Conservation (phyloP, 2,113 vertebrate species). For the Siniperca knerii region DNA sequence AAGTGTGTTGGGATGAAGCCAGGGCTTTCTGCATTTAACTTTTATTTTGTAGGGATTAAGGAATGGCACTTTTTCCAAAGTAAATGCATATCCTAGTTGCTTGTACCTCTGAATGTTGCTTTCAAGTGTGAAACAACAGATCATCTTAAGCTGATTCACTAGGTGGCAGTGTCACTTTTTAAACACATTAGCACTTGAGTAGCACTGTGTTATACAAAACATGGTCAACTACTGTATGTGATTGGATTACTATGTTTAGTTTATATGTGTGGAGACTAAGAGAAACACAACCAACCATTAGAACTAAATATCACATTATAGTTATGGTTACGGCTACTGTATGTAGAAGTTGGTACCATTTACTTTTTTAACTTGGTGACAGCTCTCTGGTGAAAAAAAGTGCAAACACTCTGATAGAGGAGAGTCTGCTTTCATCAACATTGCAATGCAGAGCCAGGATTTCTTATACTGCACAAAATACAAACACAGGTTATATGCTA, state of each 20-base stretch:
- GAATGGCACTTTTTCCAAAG: not conserved
- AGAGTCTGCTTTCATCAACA: slow-evolving; percentile 23
- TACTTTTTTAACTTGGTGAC: slow-evolving; percentile 5
- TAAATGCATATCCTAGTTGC: not conserved
- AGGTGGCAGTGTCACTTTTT: slow-evolving; percentile 69
- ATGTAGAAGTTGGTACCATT: not conserved
- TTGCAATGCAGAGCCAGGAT: slow-evolving; percentile 4
- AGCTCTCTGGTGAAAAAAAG: slow-evolving; percentile 5
- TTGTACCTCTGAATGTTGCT: not conserved
- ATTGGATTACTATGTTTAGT: not conserved
- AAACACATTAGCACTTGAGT: slow-evolving; percentile 21
- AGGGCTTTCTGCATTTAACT: slow-evolving; percentile 25
- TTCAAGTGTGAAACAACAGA: slow-evolving; percentile 6
- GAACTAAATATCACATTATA: not conserved
- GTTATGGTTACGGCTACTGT: not conserved
- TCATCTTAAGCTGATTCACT: slow-evolving; percentile 52
- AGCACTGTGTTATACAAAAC: not conserved
- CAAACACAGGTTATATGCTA: slow-evolving; percentile 45
- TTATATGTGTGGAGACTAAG: not conserved
- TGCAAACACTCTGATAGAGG: not conserved
- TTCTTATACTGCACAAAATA: slow-evolving; percentile 35
- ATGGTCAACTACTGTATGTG: not conserved
- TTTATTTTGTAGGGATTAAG: slow-evolving; percentile 30
- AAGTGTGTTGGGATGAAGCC: slow-evolving; percentile 30
- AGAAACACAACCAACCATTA: too few relatives aligned